A percentile compares a stretch with the other conserved stretches of the same genome.
phyloP scores from a whole-genome alignment of 2,888 invertebrate genomes.

The Parascotia fuliginaria region DNA sequence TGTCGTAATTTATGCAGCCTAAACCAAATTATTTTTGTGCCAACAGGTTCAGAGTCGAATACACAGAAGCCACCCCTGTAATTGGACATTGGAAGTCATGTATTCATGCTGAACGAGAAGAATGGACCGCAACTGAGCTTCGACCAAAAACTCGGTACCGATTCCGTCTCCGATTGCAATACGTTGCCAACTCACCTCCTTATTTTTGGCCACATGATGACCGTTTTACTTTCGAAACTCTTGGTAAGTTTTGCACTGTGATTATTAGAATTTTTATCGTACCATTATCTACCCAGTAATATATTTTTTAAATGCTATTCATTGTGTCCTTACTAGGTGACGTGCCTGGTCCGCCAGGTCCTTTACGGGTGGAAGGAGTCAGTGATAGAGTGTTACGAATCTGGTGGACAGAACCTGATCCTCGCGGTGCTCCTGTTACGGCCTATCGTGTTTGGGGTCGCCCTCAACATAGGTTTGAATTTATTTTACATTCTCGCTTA shows the following conservation, averaged over 20 bases:
- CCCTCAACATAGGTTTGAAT: constrained; percentile 64
- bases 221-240: constrained; percentile 90
- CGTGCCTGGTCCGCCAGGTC: constrained; percentile 92
- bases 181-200: constrained; percentile 84
- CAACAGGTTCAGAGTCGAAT: constrained; percentile 67
- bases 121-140: constrained; percentile 78
- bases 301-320: not conserved
- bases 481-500: too few relatives aligned
- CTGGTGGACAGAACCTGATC: constrained; percentile 92
- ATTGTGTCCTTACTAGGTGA: constrained; percentile 83
- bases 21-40: not conserved
- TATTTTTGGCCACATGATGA: constrained; percentile 91
- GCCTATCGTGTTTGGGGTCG: constrained; percentile 92
- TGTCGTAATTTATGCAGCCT: not conserved
- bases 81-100: constrained; percentile 61
- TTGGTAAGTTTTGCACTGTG: constrained; percentile 80
- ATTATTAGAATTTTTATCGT: not conserved
- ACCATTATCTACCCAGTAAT: not conserved
- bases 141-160: constrained; percentile 92
- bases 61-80: constrained; percentile 81
- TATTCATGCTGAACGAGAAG: constrained; percentile 45
- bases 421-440: constrained; percentile 91
- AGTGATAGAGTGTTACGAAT: constrained; percentile 91
- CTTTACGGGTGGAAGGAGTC: constrained; percentile 90
- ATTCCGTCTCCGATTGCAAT: constrained; percentile 89